Conservation (phyloP, 2,888 invertebrate genomes). For the Dynastes hyllus region DNA sequence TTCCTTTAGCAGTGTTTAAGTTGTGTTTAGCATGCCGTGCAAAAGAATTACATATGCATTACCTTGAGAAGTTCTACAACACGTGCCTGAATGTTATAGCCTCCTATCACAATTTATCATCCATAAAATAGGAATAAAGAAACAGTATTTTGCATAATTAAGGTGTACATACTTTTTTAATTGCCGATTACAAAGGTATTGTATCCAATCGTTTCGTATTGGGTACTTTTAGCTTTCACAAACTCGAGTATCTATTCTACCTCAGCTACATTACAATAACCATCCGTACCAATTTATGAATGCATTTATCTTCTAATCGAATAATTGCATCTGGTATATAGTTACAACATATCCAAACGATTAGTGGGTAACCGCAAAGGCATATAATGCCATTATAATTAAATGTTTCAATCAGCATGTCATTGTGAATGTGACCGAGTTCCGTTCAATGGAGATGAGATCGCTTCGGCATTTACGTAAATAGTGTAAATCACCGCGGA, state of each 20-base stretch:
- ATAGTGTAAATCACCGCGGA: neutral
- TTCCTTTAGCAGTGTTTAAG: too few relatives aligned
- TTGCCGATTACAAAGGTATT: neutral
- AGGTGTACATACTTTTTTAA: neutral
- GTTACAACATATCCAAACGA: slow-evolving; percentile 24
- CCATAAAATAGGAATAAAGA: neutral
- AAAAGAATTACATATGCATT: neutral
- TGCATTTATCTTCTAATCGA: slow-evolving; percentile 18
- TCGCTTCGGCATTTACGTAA: slow-evolving; percentile 23
- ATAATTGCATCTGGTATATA: slow-evolving; percentile 13
- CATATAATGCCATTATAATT: slow-evolving; percentile 15
- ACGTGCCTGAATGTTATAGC: neutral
- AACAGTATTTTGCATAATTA: neutral
- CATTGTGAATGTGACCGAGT: slow-evolving; percentile 4
- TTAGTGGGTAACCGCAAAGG: slow-evolving; percentile 43
- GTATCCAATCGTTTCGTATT: neutral
- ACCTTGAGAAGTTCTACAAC: neutral
- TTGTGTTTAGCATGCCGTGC: too few relatives aligned
- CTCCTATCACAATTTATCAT: neutral
- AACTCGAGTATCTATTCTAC: neutral
- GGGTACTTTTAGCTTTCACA: slow-evolving; percentile 22
- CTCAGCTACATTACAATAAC: neutral
- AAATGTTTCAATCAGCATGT: slow-evolving; percentile 24
- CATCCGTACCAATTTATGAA: slow-evolving; percentile 10
- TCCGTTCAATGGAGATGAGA: slow-evolving; percentile 22